Conservation (phyloP, 2,113 vertebrate species). For the Bos javanicus region DNA sequence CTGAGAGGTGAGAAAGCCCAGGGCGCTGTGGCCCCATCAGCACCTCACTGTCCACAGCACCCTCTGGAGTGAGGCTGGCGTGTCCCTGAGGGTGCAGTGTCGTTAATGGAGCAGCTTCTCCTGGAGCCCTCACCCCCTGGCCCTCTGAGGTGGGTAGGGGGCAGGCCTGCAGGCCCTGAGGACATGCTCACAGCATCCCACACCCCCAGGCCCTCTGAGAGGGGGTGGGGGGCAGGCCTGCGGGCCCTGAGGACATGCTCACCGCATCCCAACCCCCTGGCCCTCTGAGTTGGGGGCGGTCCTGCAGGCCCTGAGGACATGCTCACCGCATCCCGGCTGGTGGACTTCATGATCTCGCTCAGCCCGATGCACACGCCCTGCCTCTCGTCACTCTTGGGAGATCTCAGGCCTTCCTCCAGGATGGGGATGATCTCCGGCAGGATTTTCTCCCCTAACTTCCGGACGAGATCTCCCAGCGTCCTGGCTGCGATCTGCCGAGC, state of each 20-base stretch:
- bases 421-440: conserved; percentile 99
- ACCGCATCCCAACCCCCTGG: not conserved
- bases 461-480: conserved; percentile 95
- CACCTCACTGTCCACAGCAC: not conserved
- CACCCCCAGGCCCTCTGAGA: not conserved
- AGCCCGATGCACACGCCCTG: conserved; percentile 98
- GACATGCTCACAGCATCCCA: not conserved
- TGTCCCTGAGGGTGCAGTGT: not conserved
- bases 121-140: not conserved
- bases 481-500: conserved; percentile 94
- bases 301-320: not conserved
- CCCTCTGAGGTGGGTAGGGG: not conserved
- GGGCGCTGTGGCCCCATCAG: not conserved
- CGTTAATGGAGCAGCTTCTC: not conserved
- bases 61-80: not conserved
- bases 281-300: not conserved
- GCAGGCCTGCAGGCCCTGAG: not conserved
- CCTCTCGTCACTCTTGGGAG: conserved; percentile 96
- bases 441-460: conserved; percentile 98
- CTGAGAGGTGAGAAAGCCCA: not conserved
- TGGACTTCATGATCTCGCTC: conserved; percentile 99
- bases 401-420: conserved; percentile 94
- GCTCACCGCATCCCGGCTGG: conserved; percentile 96
- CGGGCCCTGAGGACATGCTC: too few species aligned
- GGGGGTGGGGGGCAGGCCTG: not conserved